Evolutionary conservation across 2,113 vertebrate species (phyloP).

Genomic region (Alouatta palliata): DNA sequence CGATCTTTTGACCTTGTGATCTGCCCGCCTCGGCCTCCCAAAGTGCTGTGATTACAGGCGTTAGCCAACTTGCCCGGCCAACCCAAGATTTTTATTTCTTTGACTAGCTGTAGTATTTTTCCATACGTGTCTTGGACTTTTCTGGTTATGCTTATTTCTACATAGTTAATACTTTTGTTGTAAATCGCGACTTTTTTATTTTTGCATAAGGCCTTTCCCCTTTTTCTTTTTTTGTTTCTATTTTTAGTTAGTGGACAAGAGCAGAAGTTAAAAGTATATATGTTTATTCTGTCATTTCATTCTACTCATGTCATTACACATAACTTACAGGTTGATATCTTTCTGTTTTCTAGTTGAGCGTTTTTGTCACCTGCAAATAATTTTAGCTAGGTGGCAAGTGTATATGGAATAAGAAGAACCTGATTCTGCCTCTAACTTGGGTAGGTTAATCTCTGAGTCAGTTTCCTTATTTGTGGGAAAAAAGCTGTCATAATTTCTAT

Average conservation of each 20-base stretch:
- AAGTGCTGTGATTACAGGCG: too few species aligned
- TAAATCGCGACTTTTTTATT: neutral
- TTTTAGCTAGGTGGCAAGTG: neutral
- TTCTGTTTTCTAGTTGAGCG: neutral
- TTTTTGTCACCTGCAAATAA: neutral
- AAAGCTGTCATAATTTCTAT: neutral
- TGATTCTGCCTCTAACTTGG: neutral
- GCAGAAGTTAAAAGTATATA: neutral
- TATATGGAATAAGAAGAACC: neutral
- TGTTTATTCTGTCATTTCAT: neutral
- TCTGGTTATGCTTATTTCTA: neutral
- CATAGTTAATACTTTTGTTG: neutral
- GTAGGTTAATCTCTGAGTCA: neutral
- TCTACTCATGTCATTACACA: neutral
- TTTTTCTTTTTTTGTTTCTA: neutral
- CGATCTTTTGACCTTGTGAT: too few species aligned
- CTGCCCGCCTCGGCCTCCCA: too few species aligned
- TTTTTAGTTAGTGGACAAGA: neutral
- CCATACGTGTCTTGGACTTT: neutral
- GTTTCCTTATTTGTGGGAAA: neutral
- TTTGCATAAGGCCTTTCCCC: accelerated
- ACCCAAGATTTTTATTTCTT: neutral
- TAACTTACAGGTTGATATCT: neutral
- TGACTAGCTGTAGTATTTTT: neutral
- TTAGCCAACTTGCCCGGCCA: neutral